phyloP scores from a whole-genome alignment of 2,888 invertebrate genomes.

The Notocelia uddmanniana region DNA sequence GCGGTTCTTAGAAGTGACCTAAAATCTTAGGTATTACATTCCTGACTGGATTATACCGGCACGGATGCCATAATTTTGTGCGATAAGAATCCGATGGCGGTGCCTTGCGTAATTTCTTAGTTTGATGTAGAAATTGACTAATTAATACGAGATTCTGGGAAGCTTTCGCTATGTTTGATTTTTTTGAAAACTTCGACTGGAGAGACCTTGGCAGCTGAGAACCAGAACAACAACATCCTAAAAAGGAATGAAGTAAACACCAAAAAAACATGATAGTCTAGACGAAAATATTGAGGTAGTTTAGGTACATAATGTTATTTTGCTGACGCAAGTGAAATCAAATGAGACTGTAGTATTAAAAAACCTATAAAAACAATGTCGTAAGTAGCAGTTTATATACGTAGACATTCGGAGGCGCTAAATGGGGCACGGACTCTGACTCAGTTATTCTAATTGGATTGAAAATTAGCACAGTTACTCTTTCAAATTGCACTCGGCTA shows the following conservation, averaged over 20 bases:
- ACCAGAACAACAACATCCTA: neutral
- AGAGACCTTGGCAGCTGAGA: neutral
- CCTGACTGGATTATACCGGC: conserved; percentile 66
- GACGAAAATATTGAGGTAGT: too few relatives aligned
- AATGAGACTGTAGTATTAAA: neutral
- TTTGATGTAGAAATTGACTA: conserved; percentile 20
- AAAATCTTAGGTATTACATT: conserved; percentile 54
- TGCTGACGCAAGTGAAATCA: too few relatives aligned
- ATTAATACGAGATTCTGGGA: conserved; percentile 52
- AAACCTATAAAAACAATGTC: neutral
- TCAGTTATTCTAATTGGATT: too few relatives aligned
- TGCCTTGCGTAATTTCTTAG: conserved; percentile 52
- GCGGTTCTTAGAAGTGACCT: conserved; percentile 76
- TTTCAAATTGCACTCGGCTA: too few relatives aligned
- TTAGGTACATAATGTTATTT: too few relatives aligned
- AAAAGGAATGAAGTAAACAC: neutral
- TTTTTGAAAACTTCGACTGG: neutral
- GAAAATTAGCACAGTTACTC: too few relatives aligned
- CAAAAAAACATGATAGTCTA: neutral
- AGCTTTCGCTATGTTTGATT: conserved; percentile 1
- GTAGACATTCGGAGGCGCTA: neutral
- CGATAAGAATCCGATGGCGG: conserved; percentile 71
- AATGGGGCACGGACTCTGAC: neutral
- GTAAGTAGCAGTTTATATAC: neutral
- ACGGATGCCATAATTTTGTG: conserved; percentile 77